A percentile compares a stretch with the other conserved stretches of the same genome.
Conservation (phyloP, 2,888 invertebrate species). For the Molorchus minor region DNA sequence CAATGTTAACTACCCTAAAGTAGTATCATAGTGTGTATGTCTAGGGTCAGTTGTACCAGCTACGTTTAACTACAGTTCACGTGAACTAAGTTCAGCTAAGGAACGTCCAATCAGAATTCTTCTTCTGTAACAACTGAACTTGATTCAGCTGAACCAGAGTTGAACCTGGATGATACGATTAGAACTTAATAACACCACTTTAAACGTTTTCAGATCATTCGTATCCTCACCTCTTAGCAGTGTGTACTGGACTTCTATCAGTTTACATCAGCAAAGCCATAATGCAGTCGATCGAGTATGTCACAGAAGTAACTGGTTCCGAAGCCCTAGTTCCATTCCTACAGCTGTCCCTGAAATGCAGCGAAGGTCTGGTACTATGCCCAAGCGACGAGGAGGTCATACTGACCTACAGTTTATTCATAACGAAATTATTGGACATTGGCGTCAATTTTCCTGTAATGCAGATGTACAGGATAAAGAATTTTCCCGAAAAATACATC, state of each 20-base stretch:
- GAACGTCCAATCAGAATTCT: too few species aligned
- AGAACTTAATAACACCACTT: too few species aligned
- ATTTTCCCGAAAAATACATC: constrained; percentile 43
- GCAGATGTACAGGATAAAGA: constrained; percentile 46
- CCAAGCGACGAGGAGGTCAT: constrained; percentile 70
- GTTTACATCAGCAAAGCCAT: constrained; percentile 74
- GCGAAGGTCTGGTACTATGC: constrained; percentile 60
- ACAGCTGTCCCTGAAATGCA: constrained; percentile 61
- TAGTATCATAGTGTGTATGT: too few species aligned
- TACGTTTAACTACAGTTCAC: too few species aligned
- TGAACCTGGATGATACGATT: too few species aligned
- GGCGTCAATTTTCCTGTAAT: constrained; percentile 40
- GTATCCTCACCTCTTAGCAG: constrained; percentile 5
- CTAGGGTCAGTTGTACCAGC: too few species aligned
- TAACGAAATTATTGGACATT: constrained; percentile 53
- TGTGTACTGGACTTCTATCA: constrained; percentile 63
- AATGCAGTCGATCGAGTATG: constrained; percentile 71
- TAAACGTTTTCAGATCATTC: constrained; percentile 1
- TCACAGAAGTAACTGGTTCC: constrained; percentile 67
- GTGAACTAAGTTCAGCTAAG: too few species aligned
- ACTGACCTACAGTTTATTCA: constrained; percentile 67
- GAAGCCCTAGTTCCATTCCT: constrained; percentile 70
- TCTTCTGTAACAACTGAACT: too few species aligned
- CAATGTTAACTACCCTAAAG: too few species aligned
- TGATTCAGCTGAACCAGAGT: too few species aligned